Base-by-base conservation (phyloP, 2,888 invertebrate genomes). In the Pteria penguin region DNA sequence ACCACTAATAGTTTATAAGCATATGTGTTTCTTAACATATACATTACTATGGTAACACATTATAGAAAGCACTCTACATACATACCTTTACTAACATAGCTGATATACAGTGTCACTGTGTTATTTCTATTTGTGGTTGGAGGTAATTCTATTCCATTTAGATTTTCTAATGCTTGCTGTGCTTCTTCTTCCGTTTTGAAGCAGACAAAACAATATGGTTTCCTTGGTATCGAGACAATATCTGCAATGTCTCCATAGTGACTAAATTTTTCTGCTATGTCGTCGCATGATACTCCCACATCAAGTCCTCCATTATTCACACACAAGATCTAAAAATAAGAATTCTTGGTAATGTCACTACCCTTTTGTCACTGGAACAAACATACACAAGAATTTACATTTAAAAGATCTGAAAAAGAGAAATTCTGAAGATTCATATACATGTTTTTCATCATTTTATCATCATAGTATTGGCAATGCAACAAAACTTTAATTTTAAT, bases 251-350 rank as follows among this genome's bases (percentile, higher is more conserved):
- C 76, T 0, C 95, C 94, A 90, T 93, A 93, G 72, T 93, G 88
- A 3, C 92, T 88, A 69, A 95, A 94, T 4, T 94, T 90, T 57
- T 93, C 89, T 4, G 94, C 88, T 11, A 97, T 88, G 62, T 93
- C 90, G 87, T 95, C 95, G 89, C 95, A 94, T 4, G 94, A 93
- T 27, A 97, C 93, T 4, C 96, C 96, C 82, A 96, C 96, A 1
- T 95, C 96, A 76, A 97, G 94, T 0, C 98, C 98, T 31, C 95
- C 96, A 93, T 98, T 98, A 85, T 96, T 96, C n/a, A 98, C 93
- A 58, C 95, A 94, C 61, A 97, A 85, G 89, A 94, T 94, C 96
- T 96, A 90, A 79, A 94, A 94, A 82, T 75, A 88, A 82, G 78
- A 84, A 58, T n/a, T 45, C 29, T n/a, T n/a, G n/a, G n/a, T n/a